Base-by-base conservation (phyloP, 2,113 vertebrate species). In the Proterorhinus semilunaris region DNA sequence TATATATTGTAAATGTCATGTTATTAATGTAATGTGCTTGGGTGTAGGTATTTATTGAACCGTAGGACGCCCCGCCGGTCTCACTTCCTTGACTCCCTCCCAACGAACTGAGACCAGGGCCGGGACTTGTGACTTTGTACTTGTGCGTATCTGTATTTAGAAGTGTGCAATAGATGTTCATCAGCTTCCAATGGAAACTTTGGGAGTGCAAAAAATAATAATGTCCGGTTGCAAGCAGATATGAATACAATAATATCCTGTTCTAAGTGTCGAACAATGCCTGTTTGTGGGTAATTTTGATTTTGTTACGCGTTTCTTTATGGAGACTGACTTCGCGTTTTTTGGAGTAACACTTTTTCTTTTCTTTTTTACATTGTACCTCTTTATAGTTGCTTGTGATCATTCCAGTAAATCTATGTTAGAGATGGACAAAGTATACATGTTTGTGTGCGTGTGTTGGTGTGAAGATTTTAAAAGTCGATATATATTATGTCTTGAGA, bases 1-100 rank as follows among this genome's bases (percentile, higher is more conserved):
- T 90, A 84, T 90, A 88, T 92, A 92, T 92, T 93, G 92, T 93
- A 92, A 91, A 92, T 91, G 93, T 93, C 89, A 88, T 89, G 91
- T 90, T 91, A 79, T 90, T 86, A 86, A 85, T 87, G 91, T 94
- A 87, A 88, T 78, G 92, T 93, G 91, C 89, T 58, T 92, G 92
- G 89, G 79, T 93, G 89, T 90, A 91, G 85, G 85, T 92, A 87
- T 87, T 87, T 91, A 91, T 86, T 86, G 87, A 92, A 73, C 68
- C 82, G 90, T 85, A 90, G 87, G 83, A 87, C 45, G 90, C 69
- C 84, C 84, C 78, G 86, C 85, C 68, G 52, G 92, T 93, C 94
- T 94, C 93, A 90, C 91, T 83, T 93, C 92, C 91, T 95, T 96
- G 95, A 89, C 13, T 96, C 95, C 94, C 95, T 96, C 95, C 95